Evolutionary conservation across 2,113 vertebrate species (phyloP), one percentile per base, ranked within the genome.

Genomic region (Spea bombifrons): DNA sequence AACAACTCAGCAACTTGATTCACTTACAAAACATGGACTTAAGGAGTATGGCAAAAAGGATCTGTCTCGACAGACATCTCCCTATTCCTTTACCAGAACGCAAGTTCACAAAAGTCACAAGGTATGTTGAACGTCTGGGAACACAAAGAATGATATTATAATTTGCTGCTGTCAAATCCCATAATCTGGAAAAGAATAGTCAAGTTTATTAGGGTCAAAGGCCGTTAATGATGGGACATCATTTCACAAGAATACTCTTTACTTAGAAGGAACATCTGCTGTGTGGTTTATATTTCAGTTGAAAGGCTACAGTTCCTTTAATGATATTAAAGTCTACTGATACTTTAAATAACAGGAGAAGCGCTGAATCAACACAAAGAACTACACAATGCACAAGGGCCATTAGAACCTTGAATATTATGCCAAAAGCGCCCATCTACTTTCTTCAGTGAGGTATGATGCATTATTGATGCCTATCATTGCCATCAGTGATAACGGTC

Each of bases 261-360:
- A 55, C 55, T 66, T 3, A 30, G 57, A 67, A 10, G 10, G 53
- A 17, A 65, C 73, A 75, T 43, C 43, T 78, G 48, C 44, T 78
- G 5, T 7, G 16, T n/a, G 61, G 59, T 53, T 75, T 66, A 49
- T 59, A 48, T 75, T 70, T 75, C 55, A 69, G 48, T 47, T 17
- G 13, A 52, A 73, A 46, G 50, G 9, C 16, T 69, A 82, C n/a
- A 48, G 8, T n/a, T 63, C 68, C 65, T 66, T 47, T 43, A 15
- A n/a, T 4, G 30, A 17, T 78, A 53, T 82, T 67, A 61, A 7
- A 64, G 68, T 53, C 65, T 48, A 55, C 63, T 49, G 13, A 55
- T 55, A 69, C 30, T 78, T 78, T 78, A 59, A 77, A 66, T 55
- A 63, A 75, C 66, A 63, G 61, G 53, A 55, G 57, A 16, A n/a